These are phyloP conservation scores for Dermatemys mawii DNA, from an alignment of 2,113 vertebrate genomes.

Conservation along the genomic window DNA sequence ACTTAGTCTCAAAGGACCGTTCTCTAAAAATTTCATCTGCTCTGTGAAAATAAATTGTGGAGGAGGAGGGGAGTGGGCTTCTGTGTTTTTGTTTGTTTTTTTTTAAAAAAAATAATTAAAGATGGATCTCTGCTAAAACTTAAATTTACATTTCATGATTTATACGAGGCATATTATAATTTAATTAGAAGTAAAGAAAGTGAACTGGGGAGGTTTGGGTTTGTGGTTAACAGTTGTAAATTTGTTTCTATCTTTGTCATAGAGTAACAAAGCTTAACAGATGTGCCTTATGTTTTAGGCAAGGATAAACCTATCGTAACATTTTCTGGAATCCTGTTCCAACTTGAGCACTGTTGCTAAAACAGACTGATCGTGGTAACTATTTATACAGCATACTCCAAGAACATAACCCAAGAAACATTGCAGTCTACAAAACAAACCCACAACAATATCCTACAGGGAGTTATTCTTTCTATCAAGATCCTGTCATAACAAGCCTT, in stretches of 20 bases:
- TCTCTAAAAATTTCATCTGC: constrained; percentile 37
- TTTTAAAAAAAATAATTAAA: constrained; percentile 61
- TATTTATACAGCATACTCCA: constrained; percentile 25
- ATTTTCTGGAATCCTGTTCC: constrained; percentile 36
- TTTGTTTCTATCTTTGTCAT: constrained; percentile 21
- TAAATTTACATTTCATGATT: constrained; percentile 68
- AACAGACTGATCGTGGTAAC: constrained; percentile 33
- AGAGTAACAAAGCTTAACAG: constrained; percentile 10
- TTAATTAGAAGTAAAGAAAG: constrained; percentile 72
- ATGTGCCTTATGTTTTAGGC: not conserved
- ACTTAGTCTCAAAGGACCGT: constrained; percentile 44
- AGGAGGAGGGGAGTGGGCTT: not conserved
- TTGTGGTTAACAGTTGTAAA: constrained; percentile 56
- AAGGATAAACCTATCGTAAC: constrained; percentile 22
- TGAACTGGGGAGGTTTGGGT: constrained; percentile 43
- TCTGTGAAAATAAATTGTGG: constrained; percentile 43
- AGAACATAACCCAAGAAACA: constrained; percentile 28
- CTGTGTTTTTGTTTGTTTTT: no score
- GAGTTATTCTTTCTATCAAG: not conserved
- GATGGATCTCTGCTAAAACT: constrained; percentile 50
- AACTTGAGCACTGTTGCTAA: constrained; percentile 10
- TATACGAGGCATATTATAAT: constrained; percentile 62
- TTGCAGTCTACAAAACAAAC: constrained; percentile 7
- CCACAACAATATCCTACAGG: not conserved
- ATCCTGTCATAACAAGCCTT: not conserved